Evolutionary conservation across 2,888 invertebrate species (phyloP).

Genomic region (Mactromeris polynyma): DNA sequence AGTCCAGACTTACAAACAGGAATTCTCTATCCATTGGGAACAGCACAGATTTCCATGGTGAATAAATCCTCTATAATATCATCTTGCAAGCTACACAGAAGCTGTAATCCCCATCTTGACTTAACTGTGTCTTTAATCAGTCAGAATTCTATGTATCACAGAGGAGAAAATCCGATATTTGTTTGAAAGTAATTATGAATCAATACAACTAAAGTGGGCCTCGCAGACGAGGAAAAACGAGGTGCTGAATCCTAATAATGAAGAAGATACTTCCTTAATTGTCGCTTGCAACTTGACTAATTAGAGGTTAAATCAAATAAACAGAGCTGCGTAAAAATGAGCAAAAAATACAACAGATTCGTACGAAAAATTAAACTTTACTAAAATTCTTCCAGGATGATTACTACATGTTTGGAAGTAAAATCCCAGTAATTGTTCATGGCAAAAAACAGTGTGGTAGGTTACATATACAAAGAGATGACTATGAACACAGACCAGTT

Average conservation of each 20-base stretch:
- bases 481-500: too few relatives aligned
- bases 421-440: too few relatives aligned
- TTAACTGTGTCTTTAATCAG: conserved; percentile 3
- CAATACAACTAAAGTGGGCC: background rate
- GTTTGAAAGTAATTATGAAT: conserved; percentile 16
- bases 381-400: too few relatives aligned
- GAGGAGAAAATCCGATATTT: conserved; percentile 17
- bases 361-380: too few relatives aligned
- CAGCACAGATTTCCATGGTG: background rate
- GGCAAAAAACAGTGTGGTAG: too few relatives aligned
- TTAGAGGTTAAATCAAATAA: background rate
- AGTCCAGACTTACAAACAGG: background rate
- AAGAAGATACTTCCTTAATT: background rate
- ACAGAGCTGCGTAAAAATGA: background rate
- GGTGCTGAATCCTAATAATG: background rate
- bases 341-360: too few relatives aligned
- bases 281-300: background rate
- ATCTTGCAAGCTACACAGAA: background rate
- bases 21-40: background rate
- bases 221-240: background rate
- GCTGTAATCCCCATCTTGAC: background rate
- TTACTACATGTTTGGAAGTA: too few relatives aligned
- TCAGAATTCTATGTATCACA: conserved; percentile 7
- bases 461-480: too few relatives aligned
- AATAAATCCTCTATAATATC: conserved; percentile 1